Evolutionary conservation across 2,113 vertebrate genomes (phyloP).

Genomic region (Corvus cornix): DNA sequence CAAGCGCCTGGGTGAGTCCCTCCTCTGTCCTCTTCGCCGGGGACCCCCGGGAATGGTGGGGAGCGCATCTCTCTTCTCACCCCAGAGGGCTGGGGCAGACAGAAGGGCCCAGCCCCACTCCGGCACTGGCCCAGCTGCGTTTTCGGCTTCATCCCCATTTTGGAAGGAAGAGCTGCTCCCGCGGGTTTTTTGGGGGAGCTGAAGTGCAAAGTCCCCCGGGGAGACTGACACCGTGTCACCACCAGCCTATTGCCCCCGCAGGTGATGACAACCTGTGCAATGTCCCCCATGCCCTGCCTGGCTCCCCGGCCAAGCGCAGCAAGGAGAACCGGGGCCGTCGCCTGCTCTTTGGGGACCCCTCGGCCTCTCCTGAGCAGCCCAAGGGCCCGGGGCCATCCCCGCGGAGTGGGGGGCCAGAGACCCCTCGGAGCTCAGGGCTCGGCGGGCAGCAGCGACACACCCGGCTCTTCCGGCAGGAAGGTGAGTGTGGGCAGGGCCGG

Average conservation of each 20-base stretch:
- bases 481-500: slow-evolving; percentile 56
- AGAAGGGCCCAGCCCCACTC: fast-evolving
- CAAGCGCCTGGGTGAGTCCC: slow-evolving; percentile 85
- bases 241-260: slow-evolving; percentile 9
- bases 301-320: slow-evolving; percentile 86
- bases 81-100: neutral
- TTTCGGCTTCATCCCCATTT: neutral
- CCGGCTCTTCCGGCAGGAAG: slow-evolving; percentile 78
- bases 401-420: slow-evolving; percentile 33
- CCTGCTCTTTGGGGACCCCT: slow-evolving; percentile 62
- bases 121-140: fast-evolving
- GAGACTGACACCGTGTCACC: fast-evolving
- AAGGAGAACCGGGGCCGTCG: slow-evolving; percentile 72
- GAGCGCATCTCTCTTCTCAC: fast-evolving
- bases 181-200: fast-evolving
- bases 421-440: neutral
- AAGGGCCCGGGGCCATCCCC: neutral
- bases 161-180: neutral
- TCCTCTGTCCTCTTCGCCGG: neutral
- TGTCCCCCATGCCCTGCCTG: slow-evolving; percentile 54
- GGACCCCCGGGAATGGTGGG: too few relatives aligned
- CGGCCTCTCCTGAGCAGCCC: slow-evolving; percentile 41
- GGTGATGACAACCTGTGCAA: slow-evolving; percentile 92
- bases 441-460: slow-evolving; percentile 12
- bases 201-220: neutral